phyloP scores from a whole-genome alignment of 2,113 vertebrate species.

The Meleagris gallopavo region DNA sequence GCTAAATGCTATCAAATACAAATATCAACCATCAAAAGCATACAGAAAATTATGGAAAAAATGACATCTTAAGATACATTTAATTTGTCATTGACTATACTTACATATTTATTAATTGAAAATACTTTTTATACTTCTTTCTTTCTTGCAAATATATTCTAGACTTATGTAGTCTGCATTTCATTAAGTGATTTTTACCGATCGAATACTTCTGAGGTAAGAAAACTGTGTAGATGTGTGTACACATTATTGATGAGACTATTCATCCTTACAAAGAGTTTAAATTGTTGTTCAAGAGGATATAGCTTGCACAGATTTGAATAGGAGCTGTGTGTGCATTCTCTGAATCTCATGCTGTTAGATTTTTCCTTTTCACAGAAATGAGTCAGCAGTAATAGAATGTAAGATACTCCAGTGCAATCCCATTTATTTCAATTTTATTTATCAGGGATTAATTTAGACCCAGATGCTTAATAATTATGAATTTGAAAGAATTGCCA shows the following conservation, averaged over 20 bases:
- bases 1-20: neutral
- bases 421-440: neutral
- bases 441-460: neutral
- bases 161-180: neutral
- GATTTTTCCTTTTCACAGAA: neutral
- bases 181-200: neutral
- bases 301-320: neutral
- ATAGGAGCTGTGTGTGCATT: neutral
- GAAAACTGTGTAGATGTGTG: neutral
- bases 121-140: neutral
- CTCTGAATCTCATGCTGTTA: neutral
- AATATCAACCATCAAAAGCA: neutral
- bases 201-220: neutral
- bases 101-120: neutral
- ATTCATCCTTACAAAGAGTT: neutral
- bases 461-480: slow-evolving; percentile 44
- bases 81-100: neutral
- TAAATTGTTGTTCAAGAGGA: neutral
- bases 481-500: slow-evolving; percentile 40
- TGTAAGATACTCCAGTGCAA: neutral
- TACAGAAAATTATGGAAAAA: neutral
- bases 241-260: neutral
- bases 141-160: neutral
- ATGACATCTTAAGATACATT: neutral
- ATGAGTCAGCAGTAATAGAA: neutral